phyloP scores from a whole-genome alignment of 53 echinoderm and acorn worm genomes.

The Hippasteria phrygiana region DNA sequence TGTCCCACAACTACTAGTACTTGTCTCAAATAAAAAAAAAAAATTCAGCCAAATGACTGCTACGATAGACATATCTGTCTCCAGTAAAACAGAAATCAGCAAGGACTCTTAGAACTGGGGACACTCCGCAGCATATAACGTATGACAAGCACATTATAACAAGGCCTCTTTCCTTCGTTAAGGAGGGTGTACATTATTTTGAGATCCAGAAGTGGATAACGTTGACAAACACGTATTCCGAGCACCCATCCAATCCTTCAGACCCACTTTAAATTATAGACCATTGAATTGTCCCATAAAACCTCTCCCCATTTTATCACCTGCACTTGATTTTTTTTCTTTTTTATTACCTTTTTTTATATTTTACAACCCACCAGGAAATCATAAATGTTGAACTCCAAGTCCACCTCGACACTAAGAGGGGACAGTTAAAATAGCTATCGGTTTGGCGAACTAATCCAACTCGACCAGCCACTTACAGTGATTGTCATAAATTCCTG shows the following conservation, averaged over 20 bases:
- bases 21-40: not conserved
- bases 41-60: not conserved
- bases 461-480: not conserved
- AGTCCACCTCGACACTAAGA: not conserved
- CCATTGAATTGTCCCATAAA: not conserved
- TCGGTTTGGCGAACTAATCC: not conserved
- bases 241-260: not conserved
- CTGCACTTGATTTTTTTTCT: not conserved
- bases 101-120: too few relatives aligned
- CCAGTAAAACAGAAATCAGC: too few relatives aligned
- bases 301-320: not conserved
- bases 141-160: too few relatives aligned
- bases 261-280: not conserved
- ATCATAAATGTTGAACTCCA: not conserved
- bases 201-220: too few relatives aligned
- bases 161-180: too few relatives aligned
- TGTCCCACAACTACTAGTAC: too few relatives aligned
- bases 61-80: too few relatives aligned
- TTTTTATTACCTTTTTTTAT: not conserved
- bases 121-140: too few relatives aligned
- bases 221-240: too few relatives aligned
- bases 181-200: too few relatives aligned
- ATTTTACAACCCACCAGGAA: constrained; percentile 1
- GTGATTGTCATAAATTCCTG: not conserved
- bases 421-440: not conserved